These are phyloP conservation scores for Matsumurasca onukii DNA, from an alignment of 1,140 invertebrate species.

Conservation along the genomic window DNA sequence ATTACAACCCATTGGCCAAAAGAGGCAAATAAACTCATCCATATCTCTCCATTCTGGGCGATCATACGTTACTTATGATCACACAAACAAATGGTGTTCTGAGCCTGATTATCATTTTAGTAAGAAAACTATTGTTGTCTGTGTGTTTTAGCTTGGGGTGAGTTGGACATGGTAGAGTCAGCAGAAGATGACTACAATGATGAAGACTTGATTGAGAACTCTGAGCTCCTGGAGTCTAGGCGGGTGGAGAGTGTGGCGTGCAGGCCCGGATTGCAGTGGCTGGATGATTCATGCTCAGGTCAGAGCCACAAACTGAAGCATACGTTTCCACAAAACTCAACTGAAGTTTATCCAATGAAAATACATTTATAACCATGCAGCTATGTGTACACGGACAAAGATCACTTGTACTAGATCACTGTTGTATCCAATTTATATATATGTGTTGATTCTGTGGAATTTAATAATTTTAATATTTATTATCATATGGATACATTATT, in stretches of 20 bases:
- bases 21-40: not conserved
- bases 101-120: not conserved
- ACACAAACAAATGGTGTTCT: not conserved
- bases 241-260: constrained; percentile 1
- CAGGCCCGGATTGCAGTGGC: constrained; percentile 10
- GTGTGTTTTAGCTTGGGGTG: constrained; percentile 10
- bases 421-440: too few relatives aligned
- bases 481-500: too few relatives aligned
- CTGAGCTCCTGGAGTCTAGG: constrained; percentile 8
- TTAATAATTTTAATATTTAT: too few relatives aligned
- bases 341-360: not conserved
- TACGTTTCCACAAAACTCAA: not conserved
- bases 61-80: not conserved
- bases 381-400: not conserved
- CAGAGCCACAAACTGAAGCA: not conserved
- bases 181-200: not conserved
- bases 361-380: not conserved
- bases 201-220: not conserved
- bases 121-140: not conserved
- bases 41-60: not conserved
- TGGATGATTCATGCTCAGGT: constrained; percentile 33
- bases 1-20: not conserved
- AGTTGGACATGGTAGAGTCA: constrained; percentile 9
- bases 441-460: too few relatives aligned
- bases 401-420: too few relatives aligned